Evolutionary conservation across 1,140 invertebrate species (phyloP).

Genomic region (Cydia amplana): DNA sequence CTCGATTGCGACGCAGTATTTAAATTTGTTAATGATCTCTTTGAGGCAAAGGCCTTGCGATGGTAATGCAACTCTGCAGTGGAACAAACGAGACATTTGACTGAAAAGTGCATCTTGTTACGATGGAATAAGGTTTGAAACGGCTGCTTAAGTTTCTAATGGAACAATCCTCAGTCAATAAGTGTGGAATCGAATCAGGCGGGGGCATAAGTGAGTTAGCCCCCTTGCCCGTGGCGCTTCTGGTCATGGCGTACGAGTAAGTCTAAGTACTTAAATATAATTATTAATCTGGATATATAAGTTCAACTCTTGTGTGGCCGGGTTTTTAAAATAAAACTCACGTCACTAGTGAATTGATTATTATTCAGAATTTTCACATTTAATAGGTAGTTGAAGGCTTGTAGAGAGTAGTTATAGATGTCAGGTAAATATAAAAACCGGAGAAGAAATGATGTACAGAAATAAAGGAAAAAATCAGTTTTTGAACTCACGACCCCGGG

Average conservation of each 20-base stretch:
- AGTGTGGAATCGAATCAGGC: conserved; percentile 50
- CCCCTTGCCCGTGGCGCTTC: conserved; percentile 28
- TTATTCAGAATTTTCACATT: too few species aligned
- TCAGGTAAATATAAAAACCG: too few species aligned
- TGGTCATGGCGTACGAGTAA: not conserved
- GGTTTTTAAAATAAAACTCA: too few species aligned
- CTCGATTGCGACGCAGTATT: not conserved
- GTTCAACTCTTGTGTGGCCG: not conserved
- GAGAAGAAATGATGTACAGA: too few species aligned
- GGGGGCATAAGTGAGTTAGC: conserved; percentile 50
- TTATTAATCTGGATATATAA: not conserved
- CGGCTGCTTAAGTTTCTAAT: conserved; percentile 2
- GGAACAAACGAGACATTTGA: not conserved
- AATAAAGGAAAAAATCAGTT: too few species aligned
- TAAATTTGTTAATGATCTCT: conserved; percentile 4
- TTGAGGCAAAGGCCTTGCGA: not conserved
- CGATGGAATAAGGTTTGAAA: not conserved
- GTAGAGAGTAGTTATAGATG: too few species aligned
- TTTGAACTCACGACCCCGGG: too few species aligned
- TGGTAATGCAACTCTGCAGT: conserved; percentile 14
- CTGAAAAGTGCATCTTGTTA: not conserved
- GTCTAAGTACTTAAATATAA: not conserved
- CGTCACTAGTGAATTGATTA: too few species aligned
- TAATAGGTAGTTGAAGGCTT: too few species aligned
- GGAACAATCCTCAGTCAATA: conserved; percentile 48